Evolutionary conservation across 2,113 vertebrate species (phyloP).

Genomic region (Panthera tigris): DNA sequence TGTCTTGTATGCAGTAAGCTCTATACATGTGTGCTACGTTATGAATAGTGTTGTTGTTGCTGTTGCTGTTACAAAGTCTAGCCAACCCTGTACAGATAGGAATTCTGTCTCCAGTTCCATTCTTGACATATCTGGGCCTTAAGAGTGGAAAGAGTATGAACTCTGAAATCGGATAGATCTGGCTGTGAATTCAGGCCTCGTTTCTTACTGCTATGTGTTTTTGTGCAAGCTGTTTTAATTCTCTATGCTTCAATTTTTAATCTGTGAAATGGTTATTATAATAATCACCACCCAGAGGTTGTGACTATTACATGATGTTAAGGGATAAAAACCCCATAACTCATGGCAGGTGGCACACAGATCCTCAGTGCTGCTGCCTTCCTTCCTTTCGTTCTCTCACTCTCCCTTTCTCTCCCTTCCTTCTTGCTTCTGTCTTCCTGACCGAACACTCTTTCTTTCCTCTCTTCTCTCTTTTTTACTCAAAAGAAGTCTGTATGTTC

Average conservation of each 20-base stretch:
- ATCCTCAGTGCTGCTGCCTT: not conserved
- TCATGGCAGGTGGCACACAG: fast-evolving
- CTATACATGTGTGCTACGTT: not conserved
- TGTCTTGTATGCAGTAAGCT: not conserved
- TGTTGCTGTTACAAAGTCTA: not conserved
- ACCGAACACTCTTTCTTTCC: not conserved
- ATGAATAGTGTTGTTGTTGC: not conserved
- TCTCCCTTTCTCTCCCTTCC: not conserved
- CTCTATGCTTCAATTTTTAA: not conserved
- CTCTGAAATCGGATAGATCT: not conserved
- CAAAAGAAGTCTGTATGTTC: not conserved
- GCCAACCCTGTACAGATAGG: not conserved
- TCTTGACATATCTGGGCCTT: not conserved
- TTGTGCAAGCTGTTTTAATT: not conserved
- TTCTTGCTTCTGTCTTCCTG: not conserved
- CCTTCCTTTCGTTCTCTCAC: not conserved
- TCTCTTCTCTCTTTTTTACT: not conserved
- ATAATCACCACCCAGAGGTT: not conserved
- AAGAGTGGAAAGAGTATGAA: not conserved
- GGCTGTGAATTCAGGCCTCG: not conserved
- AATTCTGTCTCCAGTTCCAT: not conserved
- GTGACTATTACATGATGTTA: not conserved
- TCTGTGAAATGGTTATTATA: not conserved
- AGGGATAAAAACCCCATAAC: not conserved
- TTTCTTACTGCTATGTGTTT: not conserved